phyloP scores from a whole-genome alignment of 2,888 invertebrate species.

The Troides oblongomaculatus region DNA sequence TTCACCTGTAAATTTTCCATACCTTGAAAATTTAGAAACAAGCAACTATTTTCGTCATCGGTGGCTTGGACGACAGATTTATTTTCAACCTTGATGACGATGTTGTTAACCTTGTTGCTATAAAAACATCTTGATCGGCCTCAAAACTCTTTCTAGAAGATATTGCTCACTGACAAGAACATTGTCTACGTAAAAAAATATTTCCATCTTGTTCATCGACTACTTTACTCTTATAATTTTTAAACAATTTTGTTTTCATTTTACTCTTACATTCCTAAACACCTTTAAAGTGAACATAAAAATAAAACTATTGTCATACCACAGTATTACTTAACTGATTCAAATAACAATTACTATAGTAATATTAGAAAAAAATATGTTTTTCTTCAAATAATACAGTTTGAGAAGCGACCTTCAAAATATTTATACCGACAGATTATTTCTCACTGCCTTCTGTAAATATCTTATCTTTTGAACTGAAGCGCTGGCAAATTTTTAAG shows the following conservation, averaged over 20 bases:
- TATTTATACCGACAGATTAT: slow-evolving; percentile 46
- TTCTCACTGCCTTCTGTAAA: slow-evolving; percentile 60
- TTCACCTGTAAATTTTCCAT: slow-evolving; percentile 7
- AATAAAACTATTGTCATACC: too few species aligned
- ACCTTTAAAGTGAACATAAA: too few species aligned
- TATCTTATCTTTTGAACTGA: slow-evolving; percentile 55
- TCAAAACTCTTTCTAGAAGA: slow-evolving; percentile 42
- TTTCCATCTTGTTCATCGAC: neutral
- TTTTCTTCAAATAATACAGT: neutral
- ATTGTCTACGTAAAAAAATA: neutral
- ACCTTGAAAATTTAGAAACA: slow-evolving; percentile 39
- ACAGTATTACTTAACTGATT: too few species aligned
- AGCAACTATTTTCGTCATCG: slow-evolving; percentile 52
- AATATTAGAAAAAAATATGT: neutral
- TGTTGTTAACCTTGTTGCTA: slow-evolving; percentile 70
- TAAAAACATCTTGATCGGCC: slow-evolving; percentile 59
- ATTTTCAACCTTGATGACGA: slow-evolving; percentile 74
- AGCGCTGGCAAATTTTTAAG: slow-evolving; percentile 55
- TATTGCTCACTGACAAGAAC: neutral
- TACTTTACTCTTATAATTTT: too few species aligned
- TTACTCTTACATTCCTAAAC: too few species aligned
- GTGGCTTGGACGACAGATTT: slow-evolving; percentile 50
- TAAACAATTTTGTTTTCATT: too few species aligned
- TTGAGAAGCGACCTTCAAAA: slow-evolving; percentile 37
- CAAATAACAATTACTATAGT: too few species aligned